A percentile compares a stretch with the other conserved stretches of the same genome.
Conservation (phyloP, 2,797 vertebrate species). For the Leptoclinus maculatus region DNA sequence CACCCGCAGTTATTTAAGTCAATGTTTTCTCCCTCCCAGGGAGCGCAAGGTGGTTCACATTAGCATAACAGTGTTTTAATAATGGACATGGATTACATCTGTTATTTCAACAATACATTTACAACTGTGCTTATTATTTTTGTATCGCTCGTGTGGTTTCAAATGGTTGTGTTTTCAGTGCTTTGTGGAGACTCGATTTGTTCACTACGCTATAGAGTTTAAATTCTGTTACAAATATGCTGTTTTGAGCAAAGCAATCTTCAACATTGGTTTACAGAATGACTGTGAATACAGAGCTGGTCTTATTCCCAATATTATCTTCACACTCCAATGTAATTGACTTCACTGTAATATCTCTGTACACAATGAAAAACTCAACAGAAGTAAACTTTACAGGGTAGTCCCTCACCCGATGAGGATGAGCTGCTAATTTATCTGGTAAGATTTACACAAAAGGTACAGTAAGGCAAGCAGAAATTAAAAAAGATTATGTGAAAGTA, state of each 20-base stretch:
- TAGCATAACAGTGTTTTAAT: neutral
- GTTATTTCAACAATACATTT: constrained; percentile 9
- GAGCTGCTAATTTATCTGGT: neutral
- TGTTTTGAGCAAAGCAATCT: neutral
- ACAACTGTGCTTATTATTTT: neutral
- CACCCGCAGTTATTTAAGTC: constrained; percentile 28
- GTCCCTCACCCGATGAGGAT: neutral
- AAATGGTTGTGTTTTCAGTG: neutral
- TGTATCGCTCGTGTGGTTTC: neutral
- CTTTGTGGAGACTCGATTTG: constrained; percentile 4
- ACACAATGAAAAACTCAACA: neutral
- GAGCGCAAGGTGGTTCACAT: constrained; percentile 12
- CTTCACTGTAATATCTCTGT: neutral
- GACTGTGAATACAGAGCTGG: neutral
- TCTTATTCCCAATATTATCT: neutral
- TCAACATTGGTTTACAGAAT: neutral
- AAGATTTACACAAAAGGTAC: neutral
- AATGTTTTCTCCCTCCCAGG: constrained; percentile 1
- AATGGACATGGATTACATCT: constrained; percentile 15
- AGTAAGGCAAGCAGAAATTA: too few species aligned
- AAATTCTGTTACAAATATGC: neutral
- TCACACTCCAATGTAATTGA: neutral
- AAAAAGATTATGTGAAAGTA: too few species aligned
- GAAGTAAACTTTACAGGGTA: neutral
- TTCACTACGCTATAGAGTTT: neutral